Evolutionary conservation across 1,140 invertebrate genomes (phyloP), one percentile per base, ranked within the genome.

Genomic region (Cherax quadricarinatus): DNA sequence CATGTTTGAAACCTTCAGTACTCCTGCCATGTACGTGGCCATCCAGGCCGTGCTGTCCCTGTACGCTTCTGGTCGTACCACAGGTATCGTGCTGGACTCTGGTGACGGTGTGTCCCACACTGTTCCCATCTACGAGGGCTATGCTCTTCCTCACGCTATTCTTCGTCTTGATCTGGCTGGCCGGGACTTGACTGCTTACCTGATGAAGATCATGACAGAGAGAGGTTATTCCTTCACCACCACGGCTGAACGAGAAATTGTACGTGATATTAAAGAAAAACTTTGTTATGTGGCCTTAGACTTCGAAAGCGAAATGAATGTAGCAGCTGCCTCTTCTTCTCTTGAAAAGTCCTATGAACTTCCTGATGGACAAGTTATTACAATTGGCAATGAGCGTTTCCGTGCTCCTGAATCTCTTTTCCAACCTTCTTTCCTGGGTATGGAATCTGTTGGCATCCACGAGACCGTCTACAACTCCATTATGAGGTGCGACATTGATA

Each of bases 1-100:
- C 95, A 98, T 98, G 97, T 98, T 98, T 94, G 98, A 98, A 95
- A 98, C 98, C 93, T 98, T 98, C 97, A 98, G 98, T 96, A 97
- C 97, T 66, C 98, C 98, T 4, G 98, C 98, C 87, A 98, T 98
- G 97, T 98, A 98, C 94, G 98, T 98, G 10, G 97, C 97, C 93
- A 98, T 98, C 95, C 98, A 98, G 95, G 98, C 98, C 94, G 98
- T 98, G 80, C 96, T 98, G 85, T 98, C 98, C 51, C 95, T 98
- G 94, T 98, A 98, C 95, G 98, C 98, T 94, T 98, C 98, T 95
- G 98, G 98, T 96, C 97, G 98, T 97, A 98, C 98, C 95, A 99
- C 98, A 70, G 83, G 83, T 48, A 85, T 85, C 83, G 83, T 85
- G 60, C 83, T 85, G 83, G 83, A 85, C 83, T 85, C 83, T 70